These are phyloP conservation scores for Tricholauxania praeusta DNA, from an alignment of 2,888 invertebrate species.

Conservation along the genomic window DNA sequence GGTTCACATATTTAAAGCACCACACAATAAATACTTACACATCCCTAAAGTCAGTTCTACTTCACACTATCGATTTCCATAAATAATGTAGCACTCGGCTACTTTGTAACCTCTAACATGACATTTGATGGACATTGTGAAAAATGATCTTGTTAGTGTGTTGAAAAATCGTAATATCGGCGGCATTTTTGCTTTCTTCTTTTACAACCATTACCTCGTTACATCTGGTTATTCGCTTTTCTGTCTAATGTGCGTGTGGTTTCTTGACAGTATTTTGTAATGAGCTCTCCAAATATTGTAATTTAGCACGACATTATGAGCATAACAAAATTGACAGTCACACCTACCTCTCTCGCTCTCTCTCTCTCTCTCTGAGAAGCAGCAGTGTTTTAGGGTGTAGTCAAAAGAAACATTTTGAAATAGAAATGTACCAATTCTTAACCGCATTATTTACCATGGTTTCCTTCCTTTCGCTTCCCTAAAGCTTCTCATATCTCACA, in stretches of 20 bases:
- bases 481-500: no score
- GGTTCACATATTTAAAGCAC: no score
- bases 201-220: neutral
- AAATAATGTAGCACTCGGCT: neutral
- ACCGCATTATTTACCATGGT: no score
- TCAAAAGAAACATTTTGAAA: no score
- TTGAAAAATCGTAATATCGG: conserved; percentile 53
- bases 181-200: conserved; percentile 47
- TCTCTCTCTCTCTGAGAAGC: neutral
- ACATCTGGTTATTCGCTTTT: neutral
- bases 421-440: no score
- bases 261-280: conserved; percentile 56
- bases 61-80: no score
- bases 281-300: conserved; percentile 58
- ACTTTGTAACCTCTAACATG: neutral
- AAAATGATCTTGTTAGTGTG: conserved; percentile 59
- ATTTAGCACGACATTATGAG: conserved; percentile 53
- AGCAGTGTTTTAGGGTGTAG: neutral
- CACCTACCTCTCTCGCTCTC: conserved; percentile 36
- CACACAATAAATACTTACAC: no score
- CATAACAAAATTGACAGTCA: conserved; percentile 53
- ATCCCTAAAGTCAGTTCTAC: no score
- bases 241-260: conserved; percentile 32
- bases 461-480: no score
- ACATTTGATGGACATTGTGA: conserved; percentile 45